These are phyloP conservation scores for Vultur gryphus DNA, from an alignment of 2,797 vertebrate species.

Conservation along the genomic window DNA sequence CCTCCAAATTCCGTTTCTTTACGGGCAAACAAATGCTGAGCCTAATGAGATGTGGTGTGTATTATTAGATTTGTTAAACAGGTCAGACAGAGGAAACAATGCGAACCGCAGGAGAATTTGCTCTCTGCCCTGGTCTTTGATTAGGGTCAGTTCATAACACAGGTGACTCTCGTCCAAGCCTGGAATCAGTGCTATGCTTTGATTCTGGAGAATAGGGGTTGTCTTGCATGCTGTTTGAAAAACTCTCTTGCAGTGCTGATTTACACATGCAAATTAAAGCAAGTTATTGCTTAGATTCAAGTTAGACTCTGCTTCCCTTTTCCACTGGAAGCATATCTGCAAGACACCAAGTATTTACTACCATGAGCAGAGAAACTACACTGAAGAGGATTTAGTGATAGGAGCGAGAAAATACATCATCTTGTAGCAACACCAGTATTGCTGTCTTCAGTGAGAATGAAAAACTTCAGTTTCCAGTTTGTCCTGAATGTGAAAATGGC, in stretches of 20 bases:
- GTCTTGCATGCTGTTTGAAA: not conserved
- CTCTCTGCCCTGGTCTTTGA: not conserved
- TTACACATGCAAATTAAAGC: not conserved
- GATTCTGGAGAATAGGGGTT: not conserved
- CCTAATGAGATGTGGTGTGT: conserved; percentile 6
- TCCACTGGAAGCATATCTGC: not conserved
- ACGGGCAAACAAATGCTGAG: not conserved
- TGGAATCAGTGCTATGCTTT: not conserved
- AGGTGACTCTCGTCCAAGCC: not conserved
- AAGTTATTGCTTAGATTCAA: not conserved
- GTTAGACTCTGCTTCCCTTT: not conserved
- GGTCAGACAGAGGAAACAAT: not conserved
- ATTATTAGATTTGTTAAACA: conserved; percentile 9
- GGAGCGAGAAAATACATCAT: not conserved
- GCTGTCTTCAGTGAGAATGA: not conserved
- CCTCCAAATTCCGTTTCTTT: not conserved
- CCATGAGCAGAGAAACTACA: not conserved
- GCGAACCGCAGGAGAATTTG: not conserved
- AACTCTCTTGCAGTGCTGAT: not conserved
- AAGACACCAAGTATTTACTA: not conserved
- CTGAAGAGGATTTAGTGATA: not conserved
- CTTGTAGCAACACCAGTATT: not conserved
- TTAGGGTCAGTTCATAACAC: not conserved
- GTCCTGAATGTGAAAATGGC: not conserved
- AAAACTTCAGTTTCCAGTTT: not conserved